phyloP scores from a whole-genome alignment of 1,140 invertebrate genomes.

The Drosophila ohnishii region DNA sequence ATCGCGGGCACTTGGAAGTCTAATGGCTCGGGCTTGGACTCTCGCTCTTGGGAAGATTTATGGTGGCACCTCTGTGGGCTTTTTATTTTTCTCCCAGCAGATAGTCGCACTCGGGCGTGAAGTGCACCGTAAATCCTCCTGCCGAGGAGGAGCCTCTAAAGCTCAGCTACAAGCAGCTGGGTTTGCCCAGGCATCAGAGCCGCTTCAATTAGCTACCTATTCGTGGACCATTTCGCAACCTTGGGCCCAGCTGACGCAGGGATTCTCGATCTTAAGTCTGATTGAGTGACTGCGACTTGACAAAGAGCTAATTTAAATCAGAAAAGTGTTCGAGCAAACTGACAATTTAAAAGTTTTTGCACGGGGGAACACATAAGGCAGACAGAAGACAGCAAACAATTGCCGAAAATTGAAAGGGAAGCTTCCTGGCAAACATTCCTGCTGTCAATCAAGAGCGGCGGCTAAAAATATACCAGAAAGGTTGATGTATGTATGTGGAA shows the following conservation, averaged over 20 bases:
- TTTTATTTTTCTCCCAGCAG: constrained; percentile 46
- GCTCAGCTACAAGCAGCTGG: constrained; percentile 42
- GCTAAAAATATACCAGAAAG: constrained; percentile 32
- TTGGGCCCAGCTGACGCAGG: constrained; percentile 42
- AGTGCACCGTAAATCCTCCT: constrained; percentile 30
- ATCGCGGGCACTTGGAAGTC: constrained; percentile 67
- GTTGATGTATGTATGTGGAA: constrained; percentile 42
- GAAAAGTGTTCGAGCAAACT: constrained; percentile 74
- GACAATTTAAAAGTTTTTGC: constrained; percentile 61
- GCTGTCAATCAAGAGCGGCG: constrained; percentile 67
- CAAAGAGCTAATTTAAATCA: constrained; percentile 78
- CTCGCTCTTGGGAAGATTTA: constrained; percentile 57
- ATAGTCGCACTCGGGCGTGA: constrained; percentile 41
- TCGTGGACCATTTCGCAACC: constrained; percentile 38
- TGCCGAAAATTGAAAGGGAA: constrained; percentile 63
- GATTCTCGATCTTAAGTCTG: constrained; percentile 46
- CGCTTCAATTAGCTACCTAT: constrained; percentile 26
- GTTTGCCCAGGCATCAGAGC: neutral
- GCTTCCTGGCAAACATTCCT: constrained; percentile 41
- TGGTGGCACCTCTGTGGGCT: constrained; percentile 55
- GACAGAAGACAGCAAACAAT: constrained; percentile 31
- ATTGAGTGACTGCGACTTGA: constrained; percentile 59
- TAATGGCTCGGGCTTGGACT: constrained; percentile 51
- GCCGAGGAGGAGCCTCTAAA: constrained; percentile 7
- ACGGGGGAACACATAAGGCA: neutral